Evolutionary conservation across 2,888 invertebrate genomes (phyloP), one percentile per base, ranked within the genome.

Genomic region (Drosophila hawaiiensis): DNA sequence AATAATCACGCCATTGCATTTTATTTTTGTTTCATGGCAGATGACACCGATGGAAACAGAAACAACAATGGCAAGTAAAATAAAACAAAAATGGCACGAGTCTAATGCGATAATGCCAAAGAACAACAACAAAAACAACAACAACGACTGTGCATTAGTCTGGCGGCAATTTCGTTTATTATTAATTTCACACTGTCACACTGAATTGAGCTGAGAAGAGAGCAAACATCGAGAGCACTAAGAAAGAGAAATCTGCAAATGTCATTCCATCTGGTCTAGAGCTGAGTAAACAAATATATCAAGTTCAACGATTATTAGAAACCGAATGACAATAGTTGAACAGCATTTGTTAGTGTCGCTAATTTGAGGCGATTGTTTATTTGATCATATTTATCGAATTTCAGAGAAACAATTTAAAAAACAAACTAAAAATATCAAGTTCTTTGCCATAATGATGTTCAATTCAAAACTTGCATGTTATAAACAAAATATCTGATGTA

Each of bases 1-100:
- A 91, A 92, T 92, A 92, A 92, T 91, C 91, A 92, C 92, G 91
- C 84, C 86, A 91, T 92, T 91, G 88, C 86, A 90, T 90, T 92
- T 91, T 90, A 89, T 92, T 90, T 88, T 86, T 83, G 62, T 75
- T 58, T 39, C 63, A 58, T 61, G 53, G 49, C 67, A 47, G 25
- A 47, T 25, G 47, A 64, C 28, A 29, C n/a, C 47, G 33, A 66
- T 43, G 56, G 25, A 55, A 56, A 29, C 52, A 49, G 53, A 43
- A 61, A 16, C 49, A 70, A 53, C 37, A 63, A 58, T 60, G 16
- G 28, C 55, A 55, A 55, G 28, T 22, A 19, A 33, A 25, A 49
- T 37, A 33, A 50, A 59, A 4, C 43, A 68, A 73, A 59, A 77
- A 65, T 58, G 75, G 62, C 76, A 82, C 75, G 78, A 80, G 73